Evolutionary conservation across 2,888 invertebrate species (phyloP).

Genomic region (Drosophila kambysellisi): DNA sequence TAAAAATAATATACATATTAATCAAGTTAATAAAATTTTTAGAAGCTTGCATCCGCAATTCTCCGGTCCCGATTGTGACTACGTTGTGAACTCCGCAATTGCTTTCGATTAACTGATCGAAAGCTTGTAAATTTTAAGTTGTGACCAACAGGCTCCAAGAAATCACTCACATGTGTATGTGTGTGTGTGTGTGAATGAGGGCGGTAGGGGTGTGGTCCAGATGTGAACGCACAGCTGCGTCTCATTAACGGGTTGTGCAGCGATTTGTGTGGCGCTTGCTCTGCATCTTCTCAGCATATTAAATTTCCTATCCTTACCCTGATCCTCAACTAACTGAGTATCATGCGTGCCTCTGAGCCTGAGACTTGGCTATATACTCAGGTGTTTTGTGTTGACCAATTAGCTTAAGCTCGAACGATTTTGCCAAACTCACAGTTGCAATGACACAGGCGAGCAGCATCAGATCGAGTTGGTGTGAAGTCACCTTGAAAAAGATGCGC

Average conservation of each 20-base stretch:
- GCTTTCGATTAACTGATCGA: conserved; percentile 83
- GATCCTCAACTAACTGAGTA: conserved; percentile 28
- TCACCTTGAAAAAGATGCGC: conserved; percentile 34
- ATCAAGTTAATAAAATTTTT: conserved; percentile 31
- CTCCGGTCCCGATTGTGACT: not conserved
- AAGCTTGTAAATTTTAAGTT: conserved; percentile 40
- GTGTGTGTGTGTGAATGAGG: conserved; percentile 10
- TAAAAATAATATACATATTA: conserved; percentile 53
- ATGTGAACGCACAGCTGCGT: conserved; percentile 43
- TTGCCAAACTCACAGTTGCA: conserved; percentile 59
- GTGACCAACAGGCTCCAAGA: conserved; percentile 12
- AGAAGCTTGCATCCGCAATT: conserved; percentile 32
- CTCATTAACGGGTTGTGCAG: conserved; percentile 46
- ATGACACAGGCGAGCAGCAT: conserved; percentile 35
- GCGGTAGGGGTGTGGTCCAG: conserved; percentile 36
- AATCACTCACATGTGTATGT: conserved; percentile 1
- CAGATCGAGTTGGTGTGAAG: conserved; percentile 51
- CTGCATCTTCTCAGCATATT: conserved; percentile 80
- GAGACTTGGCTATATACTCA: conserved; percentile 35
- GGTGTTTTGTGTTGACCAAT: conserved; percentile 68
- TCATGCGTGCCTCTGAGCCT: conserved; percentile 41
- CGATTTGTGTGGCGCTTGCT: conserved; percentile 62
- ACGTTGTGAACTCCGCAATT: conserved; percentile 67
- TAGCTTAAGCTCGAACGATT: conserved; percentile 52
- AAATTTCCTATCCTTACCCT: conserved; percentile 47